Evolutionary conservation across 2,888 invertebrate species (phyloP).

Genomic region (Dryobota labecula): DNA sequence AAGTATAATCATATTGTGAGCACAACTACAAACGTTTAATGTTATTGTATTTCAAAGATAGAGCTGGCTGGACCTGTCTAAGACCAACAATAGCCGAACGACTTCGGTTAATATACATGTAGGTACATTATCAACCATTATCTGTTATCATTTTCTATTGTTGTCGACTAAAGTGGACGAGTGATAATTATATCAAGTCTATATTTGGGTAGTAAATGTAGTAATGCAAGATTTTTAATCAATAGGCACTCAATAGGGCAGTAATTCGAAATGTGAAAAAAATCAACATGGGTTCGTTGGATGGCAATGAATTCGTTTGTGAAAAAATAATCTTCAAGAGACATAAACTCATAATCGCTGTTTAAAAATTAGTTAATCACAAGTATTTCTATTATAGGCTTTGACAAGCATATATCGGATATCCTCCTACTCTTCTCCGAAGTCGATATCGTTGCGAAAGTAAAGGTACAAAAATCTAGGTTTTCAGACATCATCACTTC

Average conservation of each 20-base stretch:
- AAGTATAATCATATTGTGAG: constrained; percentile 1
- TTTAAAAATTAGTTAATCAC: background rate
- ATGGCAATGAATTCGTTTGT: background rate
- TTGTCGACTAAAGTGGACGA: constrained; percentile 1
- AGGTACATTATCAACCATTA: constrained; percentile 24
- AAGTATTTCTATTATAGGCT: background rate
- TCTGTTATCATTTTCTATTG: constrained; percentile 31
- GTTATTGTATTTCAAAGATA: constrained; percentile 9
- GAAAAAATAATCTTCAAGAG: background rate
- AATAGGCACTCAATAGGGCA: background rate
- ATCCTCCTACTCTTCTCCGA: background rate
- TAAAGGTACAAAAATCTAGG: background rate
- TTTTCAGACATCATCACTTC: no score
- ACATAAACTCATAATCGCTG: background rate
- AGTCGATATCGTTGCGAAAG: background rate
- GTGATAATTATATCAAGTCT: constrained; percentile 33
- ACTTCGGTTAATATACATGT: constrained; percentile 19
- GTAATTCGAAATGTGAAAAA: background rate
- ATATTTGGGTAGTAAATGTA: constrained; percentile 22
- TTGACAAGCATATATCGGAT: background rate
- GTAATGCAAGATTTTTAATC: background rate
- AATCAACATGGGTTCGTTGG: background rate
- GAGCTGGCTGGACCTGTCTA: constrained; percentile 18
- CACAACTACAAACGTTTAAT: background rate
- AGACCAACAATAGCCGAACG: constrained; percentile 36